Base-by-base conservation (phyloP, 2,113 vertebrate genomes). In the Gavialis gangeticus region DNA sequence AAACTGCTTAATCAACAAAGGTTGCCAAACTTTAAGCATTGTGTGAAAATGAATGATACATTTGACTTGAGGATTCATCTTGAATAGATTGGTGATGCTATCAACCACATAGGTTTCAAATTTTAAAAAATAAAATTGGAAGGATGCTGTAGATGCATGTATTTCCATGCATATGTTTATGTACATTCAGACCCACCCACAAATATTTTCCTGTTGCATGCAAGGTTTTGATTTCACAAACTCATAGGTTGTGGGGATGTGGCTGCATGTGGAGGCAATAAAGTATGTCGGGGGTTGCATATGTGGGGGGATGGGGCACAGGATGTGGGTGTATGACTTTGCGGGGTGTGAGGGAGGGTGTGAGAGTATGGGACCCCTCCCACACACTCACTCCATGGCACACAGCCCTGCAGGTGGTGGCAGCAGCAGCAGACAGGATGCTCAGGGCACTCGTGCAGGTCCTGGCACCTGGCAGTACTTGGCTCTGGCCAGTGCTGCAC, bases 1-100 rank as follows among this genome's bases (percentile, higher is more conserved):
- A 94, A 97, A 94, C 78, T 94, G 37, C 82, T 96, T 96, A 85
- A 97, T 95, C 94, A 94, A 55, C 91, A 95, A 95, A 94, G 80
- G 63, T 94, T 93, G 91, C 67, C 79, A 93, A 27, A 73, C 37
- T 88, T 84, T 89, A 56, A 86, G 69, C 58, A 85, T 82, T 79
- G 55, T 34, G 30, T 71, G 34, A 37, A 46, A 71, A 37, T 56
- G 27, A 60, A 57, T 80, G 60, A 82, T 66, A 2, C 75, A 25
- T 77, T 94, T 94, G 95, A 96, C 94, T 96, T 96, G 94, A 92
- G 88, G 87, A 91, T 94, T 87, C 5, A 55, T 83, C 94, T 92
- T 83, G 1, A 4, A 76, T 95, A 94, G 85, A 54, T 84, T 94
- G 75, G 37, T 90, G 90, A 94, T 79, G 91, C 79, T 94, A 58